Evolutionary conservation across 2,888 invertebrate genomes (phyloP).

Genomic region (Flabesymbios commensalis): DNA sequence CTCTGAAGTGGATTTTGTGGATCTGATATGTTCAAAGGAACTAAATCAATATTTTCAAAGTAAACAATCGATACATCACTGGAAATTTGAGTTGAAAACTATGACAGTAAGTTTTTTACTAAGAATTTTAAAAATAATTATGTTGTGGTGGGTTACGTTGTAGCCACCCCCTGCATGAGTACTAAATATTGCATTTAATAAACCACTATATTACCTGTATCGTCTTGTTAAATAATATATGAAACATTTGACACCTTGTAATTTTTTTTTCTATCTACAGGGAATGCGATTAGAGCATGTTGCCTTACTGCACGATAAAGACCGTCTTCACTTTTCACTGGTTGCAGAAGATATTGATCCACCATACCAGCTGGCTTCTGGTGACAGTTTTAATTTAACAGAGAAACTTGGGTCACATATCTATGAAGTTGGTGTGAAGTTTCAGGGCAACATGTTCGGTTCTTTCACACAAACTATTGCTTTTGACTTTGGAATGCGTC

Average conservation of each 20-base stretch:
- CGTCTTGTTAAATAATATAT: too few species aligned
- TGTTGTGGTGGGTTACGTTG: neutral
- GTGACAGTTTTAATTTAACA: slow-evolving; percentile 40
- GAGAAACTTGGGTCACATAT: too few species aligned
- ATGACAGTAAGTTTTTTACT: slow-evolving; percentile 29
- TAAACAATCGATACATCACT: slow-evolving; percentile 43
- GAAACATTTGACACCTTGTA: too few species aligned
- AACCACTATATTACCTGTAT: too few species aligned
- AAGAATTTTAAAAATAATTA: neutral
- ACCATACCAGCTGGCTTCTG: slow-evolving; percentile 48
- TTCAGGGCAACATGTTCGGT: slow-evolving; percentile 52
- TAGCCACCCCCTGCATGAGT: too few species aligned
- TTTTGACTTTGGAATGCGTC: slow-evolving; percentile 54
- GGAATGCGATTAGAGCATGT: slow-evolving; percentile 49
- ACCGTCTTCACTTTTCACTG: slow-evolving; percentile 52
- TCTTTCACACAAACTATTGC: slow-evolving; percentile 52
- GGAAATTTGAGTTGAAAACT: slow-evolving; percentile 44
- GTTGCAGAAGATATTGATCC: slow-evolving; percentile 28
- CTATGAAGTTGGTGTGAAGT: slow-evolving; percentile 34
- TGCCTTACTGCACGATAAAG: slow-evolving; percentile 49
- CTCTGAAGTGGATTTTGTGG: slow-evolving; percentile 39
- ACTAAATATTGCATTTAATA: too few species aligned
- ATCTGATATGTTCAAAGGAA: slow-evolving; percentile 34
- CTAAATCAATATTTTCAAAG: slow-evolving; percentile 44
- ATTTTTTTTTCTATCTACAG: too few species aligned